Base-by-base conservation (phyloP, 2,113 vertebrate species). In the Cheilinus undulatus region DNA sequence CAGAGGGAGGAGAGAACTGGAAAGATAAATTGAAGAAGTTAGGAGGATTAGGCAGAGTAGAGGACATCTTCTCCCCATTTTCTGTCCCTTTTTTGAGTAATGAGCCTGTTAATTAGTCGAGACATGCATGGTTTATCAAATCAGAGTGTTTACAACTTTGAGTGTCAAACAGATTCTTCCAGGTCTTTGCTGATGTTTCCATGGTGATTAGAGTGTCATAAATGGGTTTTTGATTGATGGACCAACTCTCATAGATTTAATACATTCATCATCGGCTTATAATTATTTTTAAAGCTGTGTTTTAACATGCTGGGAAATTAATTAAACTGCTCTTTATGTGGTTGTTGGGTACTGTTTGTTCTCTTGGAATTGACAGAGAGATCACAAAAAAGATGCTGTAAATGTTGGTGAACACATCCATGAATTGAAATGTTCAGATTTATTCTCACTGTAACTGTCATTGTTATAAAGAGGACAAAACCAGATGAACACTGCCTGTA, bases 71-170 rank as follows among this genome's bases (percentile, higher is more conserved):
- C 38, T 66, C 32, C 42, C 14, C 68, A 49, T 70, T 58, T 78
- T 78, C 26, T 48, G 45, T 1, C 59, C 42, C 88, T 14, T 86
- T 72, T 88, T 87, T 93, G 93, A 93, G 77, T 91, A 93, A 93
- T 93, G 91, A 88, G 71, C 72, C 83, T 78, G 76, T 86, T 93
- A 92, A 93, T 94, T 90, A 90, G 68, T 57, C 65, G 71, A 85
- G 93, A 85, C 91, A 89, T 83, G 78, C 83, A 76, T 79, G 70
- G 74, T 91, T 92, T 91, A 93, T 93, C 90, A 86, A 93, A 93
- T 93, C 88, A 88, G 90, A 90, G 79, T 91, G 87, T 93, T 93
- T 88, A 91, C 91, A 90, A 88, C 88, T 87, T 86, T 76, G 57
- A 82, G 86, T 80, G 90, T 90, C 92, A 84, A 42, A 69, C 76